Base-by-base conservation (phyloP, 1,140 invertebrate genomes). In the Xylocopa sonorina region DNA sequence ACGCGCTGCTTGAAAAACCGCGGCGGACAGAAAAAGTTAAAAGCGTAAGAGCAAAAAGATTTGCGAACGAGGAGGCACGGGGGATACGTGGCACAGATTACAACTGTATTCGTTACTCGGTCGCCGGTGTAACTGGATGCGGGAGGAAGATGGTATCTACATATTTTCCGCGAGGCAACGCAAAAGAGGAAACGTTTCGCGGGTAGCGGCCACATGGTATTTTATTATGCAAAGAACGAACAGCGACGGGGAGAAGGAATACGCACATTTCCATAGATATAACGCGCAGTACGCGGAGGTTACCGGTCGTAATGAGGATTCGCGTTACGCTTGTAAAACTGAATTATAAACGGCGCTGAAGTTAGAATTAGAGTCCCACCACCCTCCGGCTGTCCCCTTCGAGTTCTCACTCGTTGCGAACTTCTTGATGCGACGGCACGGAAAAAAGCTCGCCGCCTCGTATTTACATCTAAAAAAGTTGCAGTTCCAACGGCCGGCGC, bases 231-330 rank as follows among this genome's bases (percentile, higher is more conserved):
- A 69, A 69, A 69, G 64, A 50, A 60, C 43, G 51, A 77, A 41
- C 5, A 48, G 16, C 41, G n/a, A 58, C 14, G 53, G 38, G 10
- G 73, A 9, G 41, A 38, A 27, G 43, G 75, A 27, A 60, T 48
- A 60, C 66, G 24, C 24, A 63, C 71, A 78, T 78, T 78, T 78
- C 27, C 75, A 78, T 71, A 78, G 75, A 78, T 68, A 78, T 60
- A 32, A 41, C 32, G 43, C 32, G 43, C 18, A 5, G 38, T 27
- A 68, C 18, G 66, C 41, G 43, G 55, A 77, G 53, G 51, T 50
- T 46, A 21, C n/a, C 75, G 24, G 32, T n/a, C 16, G 75, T 78
- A 78, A 78, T 51, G 75, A 78, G 60, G 43, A 34, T 71, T 62
- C 75, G 34, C 51, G 46, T 78, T 48, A 71, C 67, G 24, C 55